Base-by-base conservation (phyloP, 2,888 invertebrate species). In the Calliphora vomitoria region DNA sequence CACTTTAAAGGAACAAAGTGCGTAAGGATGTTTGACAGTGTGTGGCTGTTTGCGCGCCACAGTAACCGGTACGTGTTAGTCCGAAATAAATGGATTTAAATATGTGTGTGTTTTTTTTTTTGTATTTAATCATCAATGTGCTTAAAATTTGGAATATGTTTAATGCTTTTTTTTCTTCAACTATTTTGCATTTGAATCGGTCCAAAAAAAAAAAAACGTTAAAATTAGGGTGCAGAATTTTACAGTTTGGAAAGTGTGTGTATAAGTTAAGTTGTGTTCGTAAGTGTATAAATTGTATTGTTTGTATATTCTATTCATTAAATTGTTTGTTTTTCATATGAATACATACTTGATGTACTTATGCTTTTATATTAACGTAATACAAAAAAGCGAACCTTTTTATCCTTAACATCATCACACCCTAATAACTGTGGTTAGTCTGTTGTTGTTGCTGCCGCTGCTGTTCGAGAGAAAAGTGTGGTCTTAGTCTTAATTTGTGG, bases 31-130 rank as follows among this genome's bases (percentile, higher is more conserved):
- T 41, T 3, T 66, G 8, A 81, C 64, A 18, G 69, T 68, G 44
- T 58, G 8, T 69, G 69, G 8, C 50, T 50, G 62, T 20, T 41
- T 53, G 75, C 64, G 18, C 38, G 10, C 44, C n/a, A 31, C n/a
- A 38, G 11, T 55, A 55, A 60, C 20, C 50, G 68, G 50, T 64
- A 78, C 85, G 89, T 88, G 88, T 88, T 88, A 72, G 88, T 88
- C 87, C 84, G 88, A 86, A 87, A 87, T 87, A 89, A 89, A 88
- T 85, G 85, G 84, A 84, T 88, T 88, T 88, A 66, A 60, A n/a
- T 74, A 66, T 72, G 60, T 68, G n/a, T 20, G 15, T 31, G 8
- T 35, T 72, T 15, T 64, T 15, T 60, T 68, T 74, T 69, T 80
- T 75, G 31, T 81, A 35, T 76, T 81, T 79, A 68, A 78, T 64